These are phyloP conservation scores for Cactoblastis cactorum DNA, from an alignment of 2,888 invertebrate genomes.

Conservation along the genomic window DNA sequence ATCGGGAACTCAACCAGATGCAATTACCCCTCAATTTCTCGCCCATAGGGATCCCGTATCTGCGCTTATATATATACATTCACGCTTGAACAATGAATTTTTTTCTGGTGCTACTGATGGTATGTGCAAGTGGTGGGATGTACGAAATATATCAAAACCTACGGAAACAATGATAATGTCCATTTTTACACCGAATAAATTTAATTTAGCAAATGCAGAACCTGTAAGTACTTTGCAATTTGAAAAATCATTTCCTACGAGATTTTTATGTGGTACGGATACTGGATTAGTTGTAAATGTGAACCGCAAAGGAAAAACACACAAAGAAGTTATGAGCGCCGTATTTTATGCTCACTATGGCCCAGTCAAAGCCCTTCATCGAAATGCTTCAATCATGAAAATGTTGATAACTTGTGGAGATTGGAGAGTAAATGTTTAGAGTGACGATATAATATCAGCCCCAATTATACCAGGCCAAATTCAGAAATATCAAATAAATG, in stretches of 20 bases:
- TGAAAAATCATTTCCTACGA: slow-evolving; percentile 83
- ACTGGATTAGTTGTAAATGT: slow-evolving; percentile 73
- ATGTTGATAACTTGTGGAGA: slow-evolving; percentile 84
- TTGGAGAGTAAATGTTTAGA: slow-evolving; percentile 82
- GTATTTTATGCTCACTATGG: slow-evolving; percentile 78
- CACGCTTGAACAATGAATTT: slow-evolving; percentile 79
- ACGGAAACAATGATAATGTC: slow-evolving; percentile 80
- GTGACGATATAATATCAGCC: slow-evolving; percentile 79
- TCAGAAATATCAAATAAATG: slow-evolving; percentile 38
- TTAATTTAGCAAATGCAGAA: slow-evolving; percentile 70
- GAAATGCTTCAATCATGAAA: slow-evolving; percentile 82
- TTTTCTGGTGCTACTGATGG: slow-evolving; percentile 82
- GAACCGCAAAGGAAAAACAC: slow-evolving; percentile 83
- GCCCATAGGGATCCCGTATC: slow-evolving; percentile 73
- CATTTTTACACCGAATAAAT: slow-evolving; percentile 58
- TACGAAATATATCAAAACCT: slow-evolving; percentile 78
- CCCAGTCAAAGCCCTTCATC: slow-evolving; percentile 80
- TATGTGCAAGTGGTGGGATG: slow-evolving; percentile 83
- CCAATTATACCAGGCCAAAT: slow-evolving; percentile 45
- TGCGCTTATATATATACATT: slow-evolving; percentile 74
- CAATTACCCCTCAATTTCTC: slow-evolving; percentile 72
- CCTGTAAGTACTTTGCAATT: slow-evolving; percentile 82
- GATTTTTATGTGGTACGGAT: slow-evolving; percentile 53
- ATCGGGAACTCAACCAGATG: slow-evolving; percentile 84
- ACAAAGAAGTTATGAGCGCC: slow-evolving; percentile 78